Evolutionary conservation across 1,140 invertebrate species (phyloP), one percentile per base, ranked within the genome.

Genomic region (Nixonia krombeini): DNA sequence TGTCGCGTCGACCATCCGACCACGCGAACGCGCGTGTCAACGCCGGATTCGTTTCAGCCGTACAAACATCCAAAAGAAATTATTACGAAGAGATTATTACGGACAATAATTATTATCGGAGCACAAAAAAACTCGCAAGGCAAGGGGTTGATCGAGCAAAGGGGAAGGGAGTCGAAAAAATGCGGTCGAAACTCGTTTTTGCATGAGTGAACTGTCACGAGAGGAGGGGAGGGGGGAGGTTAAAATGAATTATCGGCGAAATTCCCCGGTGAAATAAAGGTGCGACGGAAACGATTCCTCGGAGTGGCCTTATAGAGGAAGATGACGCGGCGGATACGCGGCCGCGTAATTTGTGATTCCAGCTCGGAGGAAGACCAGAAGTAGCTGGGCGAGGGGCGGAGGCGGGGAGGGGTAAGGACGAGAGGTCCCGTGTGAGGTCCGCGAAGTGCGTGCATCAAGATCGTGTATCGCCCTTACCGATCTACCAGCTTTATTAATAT

Each of bases 401-500:
- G 2, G 16, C 7, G 31, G 15, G 59, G 18, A 42, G 51, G 38
- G 44, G 40, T 45, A 56, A 40, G 38, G 49, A 62, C 37, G 58
- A 33, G 31, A 38, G 44, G 62, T 68, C 31, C 44, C 50, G 59
- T 67, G 69, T 68, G 69, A 64, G 69, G 69, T 72, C 69, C 66
- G 44, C 40, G 40, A 26, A 45, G 56, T 53, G 40, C 56, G 56
- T 65, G 47, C 68, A 66, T 45, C 44, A 44, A 44, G 25, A 52
- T 51, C 58, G 50, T 59, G 63, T 67, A 71, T 67, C 69, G 63
- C 53, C 58, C 41, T 38, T 31, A 40, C 69, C 56, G 63, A 71
- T 67, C 63, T 67, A 59, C 67, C 51, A 49, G 57, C 50, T 61
- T 71, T 71, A 71, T 67, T 71, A 71, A 71, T 67, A 71, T 71